A percentile compares a stretch with the other conserved stretches of the same genome.
phyloP scores from a whole-genome alignment of 2,113 vertebrate genomes.

The Callopanchax toddi region DNA sequence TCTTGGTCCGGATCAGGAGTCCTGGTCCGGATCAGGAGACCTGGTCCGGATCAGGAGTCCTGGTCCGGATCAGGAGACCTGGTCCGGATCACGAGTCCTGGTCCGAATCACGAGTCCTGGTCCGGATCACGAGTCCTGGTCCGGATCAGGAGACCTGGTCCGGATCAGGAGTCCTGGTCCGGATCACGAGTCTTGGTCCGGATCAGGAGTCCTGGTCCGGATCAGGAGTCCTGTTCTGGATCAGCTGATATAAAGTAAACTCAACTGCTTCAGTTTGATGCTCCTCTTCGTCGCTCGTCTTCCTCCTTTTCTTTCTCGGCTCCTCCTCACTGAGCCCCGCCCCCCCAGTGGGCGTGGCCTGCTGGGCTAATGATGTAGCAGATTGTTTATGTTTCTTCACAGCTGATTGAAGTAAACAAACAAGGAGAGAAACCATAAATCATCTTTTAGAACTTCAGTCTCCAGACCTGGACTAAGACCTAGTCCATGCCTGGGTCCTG shows the following conservation, averaged over 20 bases:
- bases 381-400: conserved; percentile 10
- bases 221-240: too few species aligned
- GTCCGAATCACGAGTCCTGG: too few species aligned
- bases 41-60: too few species aligned
- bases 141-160: too few species aligned
- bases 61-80: not conserved
- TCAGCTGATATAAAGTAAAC: not conserved
- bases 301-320: conserved; percentile 58
- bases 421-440: not conserved
- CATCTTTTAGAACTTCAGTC: too few species aligned
- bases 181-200: too few species aligned
- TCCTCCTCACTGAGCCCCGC: conserved; percentile 39
- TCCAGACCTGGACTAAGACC: too few species aligned
- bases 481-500: too few species aligned
- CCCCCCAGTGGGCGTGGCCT: conserved; percentile 15
- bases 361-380: conserved; percentile 7
- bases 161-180: too few species aligned
- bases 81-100: not conserved
- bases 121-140: not conserved
- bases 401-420: not conserved
- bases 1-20: too few species aligned
- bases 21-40: too few species aligned
- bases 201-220: too few species aligned
- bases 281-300: conserved; percentile 33
- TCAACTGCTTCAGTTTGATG: conserved; percentile 34